Conservation (phyloP, 2,797 vertebrate species). For the Crypturellus tataupa region DNA sequence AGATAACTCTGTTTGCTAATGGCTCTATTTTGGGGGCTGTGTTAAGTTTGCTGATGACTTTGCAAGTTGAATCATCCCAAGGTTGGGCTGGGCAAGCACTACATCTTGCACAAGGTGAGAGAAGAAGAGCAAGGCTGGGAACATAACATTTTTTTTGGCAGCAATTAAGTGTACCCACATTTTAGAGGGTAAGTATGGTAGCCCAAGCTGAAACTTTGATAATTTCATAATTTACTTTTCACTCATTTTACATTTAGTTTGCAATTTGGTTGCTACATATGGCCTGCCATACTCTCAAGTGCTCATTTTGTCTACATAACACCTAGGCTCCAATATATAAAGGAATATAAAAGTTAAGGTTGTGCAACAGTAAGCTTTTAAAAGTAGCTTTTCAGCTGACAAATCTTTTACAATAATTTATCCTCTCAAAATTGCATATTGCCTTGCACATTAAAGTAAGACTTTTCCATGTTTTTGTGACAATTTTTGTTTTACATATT, state of each 20-base stretch:
- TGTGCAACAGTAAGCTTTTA: neutral
- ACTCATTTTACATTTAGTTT: neutral
- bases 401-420: neutral
- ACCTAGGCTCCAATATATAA: neutral
- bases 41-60: neutral
- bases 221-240: neutral
- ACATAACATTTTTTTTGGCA: neutral
- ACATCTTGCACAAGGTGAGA: neutral
- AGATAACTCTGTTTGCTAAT: neutral
- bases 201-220: neutral
- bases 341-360: neutral
- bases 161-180: neutral
- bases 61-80: neutral
- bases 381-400: neutral
- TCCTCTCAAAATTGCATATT: neutral
- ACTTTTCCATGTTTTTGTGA: neutral
- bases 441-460: neutral
- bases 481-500: neutral
- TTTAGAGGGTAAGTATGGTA: neutral
- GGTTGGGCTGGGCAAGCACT: neutral
- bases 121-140: neutral
- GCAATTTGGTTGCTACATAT: neutral
- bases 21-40: neutral
- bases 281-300: neutral
- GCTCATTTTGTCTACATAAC: neutral